A percentile compares a stretch with the other conserved stretches of the same genome.
phyloP scores from a whole-genome alignment of 2,797 vertebrate genomes.

The Parotocinclus haroldoi region DNA sequence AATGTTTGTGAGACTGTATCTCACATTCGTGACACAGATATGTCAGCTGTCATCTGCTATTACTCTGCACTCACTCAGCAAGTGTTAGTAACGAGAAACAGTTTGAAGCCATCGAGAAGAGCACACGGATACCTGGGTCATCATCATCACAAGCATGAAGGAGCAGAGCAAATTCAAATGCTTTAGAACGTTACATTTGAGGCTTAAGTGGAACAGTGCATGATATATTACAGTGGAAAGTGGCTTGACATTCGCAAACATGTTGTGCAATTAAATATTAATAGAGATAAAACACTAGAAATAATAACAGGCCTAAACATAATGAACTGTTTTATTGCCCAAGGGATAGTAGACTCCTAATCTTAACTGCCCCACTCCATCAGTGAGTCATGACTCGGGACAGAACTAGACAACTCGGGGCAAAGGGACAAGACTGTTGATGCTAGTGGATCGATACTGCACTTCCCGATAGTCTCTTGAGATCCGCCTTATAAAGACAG shows the following conservation, averaged over 20 bases:
- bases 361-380: slow-evolving; percentile 24
- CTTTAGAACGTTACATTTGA: too few species aligned
- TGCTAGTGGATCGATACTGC: slow-evolving; percentile 27
- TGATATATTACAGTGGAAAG: too few species aligned
- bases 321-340: background rate
- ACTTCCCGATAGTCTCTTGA: slow-evolving; percentile 39
- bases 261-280: too few species aligned
- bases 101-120: slow-evolving; percentile 5
- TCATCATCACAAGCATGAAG: slow-evolving; percentile 29
- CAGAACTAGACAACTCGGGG: slow-evolving; percentile 21
- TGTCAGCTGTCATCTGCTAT: slow-evolving; percentile 16
- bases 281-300: too few species aligned
- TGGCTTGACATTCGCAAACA: too few species aligned
- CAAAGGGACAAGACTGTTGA: slow-evolving; percentile 21
- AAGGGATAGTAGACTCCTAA: background rate
- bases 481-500: slow-evolving; percentile 28
- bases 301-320: too few species aligned
- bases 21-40: background rate
- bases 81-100: slow-evolving; percentile 6
- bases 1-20: slow-evolving; percentile 23
- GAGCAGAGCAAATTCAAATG: background rate
- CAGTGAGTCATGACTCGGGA: slow-evolving; percentile 22
- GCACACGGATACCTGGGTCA: background rate
- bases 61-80: background rate
- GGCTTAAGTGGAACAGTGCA: too few species aligned